Evolutionary conservation across 2,888 invertebrate genomes (phyloP), one percentile per base, ranked within the genome.

Genomic region (Stenolophus ochropezus): DNA sequence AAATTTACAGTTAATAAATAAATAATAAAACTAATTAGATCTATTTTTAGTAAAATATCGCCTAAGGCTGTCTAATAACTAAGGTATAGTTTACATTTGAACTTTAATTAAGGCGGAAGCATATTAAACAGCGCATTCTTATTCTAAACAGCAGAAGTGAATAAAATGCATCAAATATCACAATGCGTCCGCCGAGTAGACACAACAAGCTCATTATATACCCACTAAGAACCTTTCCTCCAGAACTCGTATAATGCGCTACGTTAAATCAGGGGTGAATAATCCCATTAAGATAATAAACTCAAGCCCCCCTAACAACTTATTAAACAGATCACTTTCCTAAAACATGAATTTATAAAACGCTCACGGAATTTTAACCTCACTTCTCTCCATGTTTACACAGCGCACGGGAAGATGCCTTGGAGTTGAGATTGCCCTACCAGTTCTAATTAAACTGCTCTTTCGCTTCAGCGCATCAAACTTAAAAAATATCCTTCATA

Each of bases 241-340:
- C 3, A 8, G 18, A 49, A 49, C 47, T 11, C 73, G 73, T 73
- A 73, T 47, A 73, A 73, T 49, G 20, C 73, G 73, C 33, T 73
- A 80, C 80, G 80, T 80, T 61, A 61, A 81, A 81, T 81, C 75
- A 61, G 65, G 81, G 81, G 81, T 80, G 81, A 81, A 81, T 81
- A 81, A 81, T 81, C 75, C 75, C 81, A 81, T 81, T 81, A 81
- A 74, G 81, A 74, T 81, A 81, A 81, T 81, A 81, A 81, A 81
- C 74, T 81, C 75, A 58, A 61, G 61, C 81, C 75, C 75, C 58
- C 75, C 81, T 75, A 81, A 81, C 81, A 81, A 81, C 61, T 81
- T 81, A 75, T 81, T 81, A 81, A 75, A 81, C 65, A 81, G 81
- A 81, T 81, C 81, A 75, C 75, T 75, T 81, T 81, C 75, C 16